Base-by-base conservation (phyloP, 1,140 invertebrate species). In the Euura saliciscinereae region DNA sequence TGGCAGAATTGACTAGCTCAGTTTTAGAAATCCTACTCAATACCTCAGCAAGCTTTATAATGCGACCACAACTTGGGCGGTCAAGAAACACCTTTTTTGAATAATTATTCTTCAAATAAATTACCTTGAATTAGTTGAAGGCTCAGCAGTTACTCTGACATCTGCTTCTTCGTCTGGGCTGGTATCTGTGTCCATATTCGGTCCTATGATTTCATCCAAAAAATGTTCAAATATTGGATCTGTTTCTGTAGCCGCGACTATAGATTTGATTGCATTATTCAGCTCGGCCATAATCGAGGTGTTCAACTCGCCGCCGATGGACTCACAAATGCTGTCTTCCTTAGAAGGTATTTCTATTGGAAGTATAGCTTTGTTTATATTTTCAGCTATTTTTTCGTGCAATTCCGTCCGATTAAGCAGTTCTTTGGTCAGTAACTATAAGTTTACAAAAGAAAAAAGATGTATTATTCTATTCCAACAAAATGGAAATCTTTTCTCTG, bases 151-250 rank as follows among this genome's bases (percentile, higher is more conserved):
- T 42, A 67, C 13, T 44, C 43, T 43, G 69, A 71, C 1, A 74
- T 82, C 78, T 0, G 66, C 68, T 66, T 84, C 82, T 44, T 84
- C 81, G 45, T 86, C 83, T 1, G 80, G 82, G 75, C 83, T 85
- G 44, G 81, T 80, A 44, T 87, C 86, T 1, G 80, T 81, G 71
- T 83, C 82, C 5, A 45, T 71, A 2, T 81, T 71, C 0, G 76
- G 73, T 0, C 83, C 83, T 45, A 88, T 85, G 4, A 87, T 78
- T 66, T 88, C 87, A 28, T 83, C 74, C 0, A 89, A 73, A 75
- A 89, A 85, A 43, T 84, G 73, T 75, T 87, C 84, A 75, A 89
- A 89, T 6, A 87, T 75, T n/a, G 87, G 87, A 80, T 89, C 88
- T 6, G 80, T 77, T 71, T 88, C 84, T 7, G 87, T 88, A 43